A percentile compares a stretch with the other conserved stretches of the same genome.
phyloP scores from a whole-genome alignment of 2,797 vertebrate genomes.

The Pogonophryne albipinna region DNA sequence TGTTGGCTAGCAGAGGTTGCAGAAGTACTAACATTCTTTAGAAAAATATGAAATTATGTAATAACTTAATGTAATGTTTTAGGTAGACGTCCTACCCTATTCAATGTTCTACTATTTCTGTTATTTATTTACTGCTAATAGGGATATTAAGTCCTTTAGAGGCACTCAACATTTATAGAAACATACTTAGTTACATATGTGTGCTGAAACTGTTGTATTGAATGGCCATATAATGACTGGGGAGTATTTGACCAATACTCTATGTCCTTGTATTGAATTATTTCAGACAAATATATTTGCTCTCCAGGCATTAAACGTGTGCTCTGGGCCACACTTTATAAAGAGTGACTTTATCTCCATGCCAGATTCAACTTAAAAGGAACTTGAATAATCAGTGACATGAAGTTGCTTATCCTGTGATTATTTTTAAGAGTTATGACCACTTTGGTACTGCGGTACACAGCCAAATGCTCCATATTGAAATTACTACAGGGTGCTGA shows the following conservation, averaged over 20 bases:
- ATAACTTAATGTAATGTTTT: background rate
- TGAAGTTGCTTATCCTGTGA: conserved; percentile 69
- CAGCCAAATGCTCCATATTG: conserved; percentile 72
- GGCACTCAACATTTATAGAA: background rate
- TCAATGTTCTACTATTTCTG: background rate
- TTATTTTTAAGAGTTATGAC: conserved; percentile 66
- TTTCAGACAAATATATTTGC: conserved; percentile 19
- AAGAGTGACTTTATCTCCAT: conserved; percentile 37
- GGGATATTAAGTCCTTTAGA: background rate
- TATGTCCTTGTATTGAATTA: conserved; percentile 15
- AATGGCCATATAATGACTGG: background rate
- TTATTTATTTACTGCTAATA: background rate
- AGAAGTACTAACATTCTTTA: background rate
- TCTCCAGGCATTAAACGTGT: conserved; percentile 37
- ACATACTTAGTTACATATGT: background rate
- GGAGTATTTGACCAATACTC: conserved; percentile 4
- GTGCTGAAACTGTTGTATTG: background rate
- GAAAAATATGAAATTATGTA: background rate
- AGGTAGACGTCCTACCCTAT: background rate
- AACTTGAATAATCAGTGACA: conserved; percentile 69
- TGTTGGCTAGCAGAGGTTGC: background rate
- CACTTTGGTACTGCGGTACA: conserved; percentile 53
- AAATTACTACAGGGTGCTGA: conserved; percentile 69
- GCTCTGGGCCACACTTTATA: conserved; percentile 42
- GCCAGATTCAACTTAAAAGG: conserved; percentile 45